phyloP scores from a whole-genome alignment of 2,888 invertebrate genomes.

The Cheilosia urbana region DNA sequence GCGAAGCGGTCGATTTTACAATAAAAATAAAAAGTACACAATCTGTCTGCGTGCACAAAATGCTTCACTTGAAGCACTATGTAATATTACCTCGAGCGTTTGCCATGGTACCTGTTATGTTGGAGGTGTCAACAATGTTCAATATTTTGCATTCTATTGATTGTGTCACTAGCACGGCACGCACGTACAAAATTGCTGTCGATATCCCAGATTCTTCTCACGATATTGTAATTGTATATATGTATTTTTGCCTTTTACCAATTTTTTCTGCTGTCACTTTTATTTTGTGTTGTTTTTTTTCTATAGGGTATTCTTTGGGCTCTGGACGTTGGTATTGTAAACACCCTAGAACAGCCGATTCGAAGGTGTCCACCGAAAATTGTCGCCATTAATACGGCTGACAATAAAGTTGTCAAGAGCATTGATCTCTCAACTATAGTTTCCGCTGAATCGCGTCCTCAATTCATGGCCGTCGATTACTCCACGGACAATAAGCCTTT shows the following conservation, averaged over 20 bases:
- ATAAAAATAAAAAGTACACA: neutral
- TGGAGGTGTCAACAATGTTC: too few relatives aligned
- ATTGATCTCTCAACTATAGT: conserved; percentile 85
- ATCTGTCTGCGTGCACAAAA: neutral
- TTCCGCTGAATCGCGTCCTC: conserved; percentile 85
- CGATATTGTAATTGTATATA: too few relatives aligned
- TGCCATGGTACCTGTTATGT: too few relatives aligned
- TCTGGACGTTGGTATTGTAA: conserved; percentile 86
- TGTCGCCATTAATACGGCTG: conserved; percentile 85
- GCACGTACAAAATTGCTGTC: too few relatives aligned
- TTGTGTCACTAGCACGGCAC: too few relatives aligned
- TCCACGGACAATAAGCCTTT: conserved; percentile 84
- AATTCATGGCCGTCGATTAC: conserved; percentile 86
- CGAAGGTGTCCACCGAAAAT: conserved; percentile 86
- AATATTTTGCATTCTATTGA: too few relatives aligned
- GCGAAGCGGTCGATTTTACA: neutral
- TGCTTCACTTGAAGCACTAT: too few relatives aligned
- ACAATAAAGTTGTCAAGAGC: conserved; percentile 86
- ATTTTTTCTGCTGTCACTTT: neutral
- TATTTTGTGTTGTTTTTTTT: neutral
- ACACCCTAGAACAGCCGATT: conserved; percentile 86
- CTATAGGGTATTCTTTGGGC: conserved; percentile 86
- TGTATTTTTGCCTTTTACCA: too few relatives aligned
- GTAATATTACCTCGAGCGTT: too few relatives aligned
- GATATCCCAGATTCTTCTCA: too few relatives aligned